phyloP scores from a whole-genome alignment of 2,888 invertebrate species.

The Aphrophora alni region DNA sequence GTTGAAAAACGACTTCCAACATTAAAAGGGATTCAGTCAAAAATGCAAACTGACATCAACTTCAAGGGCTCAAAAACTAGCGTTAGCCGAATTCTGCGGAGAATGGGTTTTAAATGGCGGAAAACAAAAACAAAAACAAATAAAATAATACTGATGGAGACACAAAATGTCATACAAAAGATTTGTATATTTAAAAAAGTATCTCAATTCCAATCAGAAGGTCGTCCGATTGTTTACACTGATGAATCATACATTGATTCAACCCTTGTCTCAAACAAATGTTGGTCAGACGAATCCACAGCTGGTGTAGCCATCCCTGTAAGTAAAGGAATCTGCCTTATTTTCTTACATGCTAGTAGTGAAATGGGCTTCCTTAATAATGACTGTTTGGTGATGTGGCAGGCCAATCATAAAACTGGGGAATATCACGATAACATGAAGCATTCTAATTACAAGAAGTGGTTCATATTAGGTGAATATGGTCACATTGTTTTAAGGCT shows the following conservation, averaged over 20 bases:
- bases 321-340: neutral
- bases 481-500: too few species aligned
- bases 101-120: neutral
- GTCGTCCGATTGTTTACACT: neutral
- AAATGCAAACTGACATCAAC: neutral
- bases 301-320: too few species aligned
- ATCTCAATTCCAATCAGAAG: neutral
- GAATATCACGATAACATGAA: slow-evolving; percentile 21
- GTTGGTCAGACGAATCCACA: neutral
- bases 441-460: slow-evolving; percentile 18
- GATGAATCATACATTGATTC: slow-evolving; percentile 15
- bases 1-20: neutral
- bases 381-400: slow-evolving; percentile 10
- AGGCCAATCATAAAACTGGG: too few species aligned
- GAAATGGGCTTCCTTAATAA: slow-evolving; percentile 20
- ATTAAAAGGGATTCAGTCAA: neutral
- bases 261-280: neutral
- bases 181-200: neutral
- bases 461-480: slow-evolving; percentile 13
- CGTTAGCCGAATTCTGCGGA: neutral
- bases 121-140: neutral
- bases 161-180: neutral
- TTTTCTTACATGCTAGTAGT: slow-evolving; percentile 14
- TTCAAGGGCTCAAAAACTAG: neutral
- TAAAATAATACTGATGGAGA: neutral